Conservation (phyloP, 1,140 invertebrate species). For the Leguminivora glycinivorella region DNA sequence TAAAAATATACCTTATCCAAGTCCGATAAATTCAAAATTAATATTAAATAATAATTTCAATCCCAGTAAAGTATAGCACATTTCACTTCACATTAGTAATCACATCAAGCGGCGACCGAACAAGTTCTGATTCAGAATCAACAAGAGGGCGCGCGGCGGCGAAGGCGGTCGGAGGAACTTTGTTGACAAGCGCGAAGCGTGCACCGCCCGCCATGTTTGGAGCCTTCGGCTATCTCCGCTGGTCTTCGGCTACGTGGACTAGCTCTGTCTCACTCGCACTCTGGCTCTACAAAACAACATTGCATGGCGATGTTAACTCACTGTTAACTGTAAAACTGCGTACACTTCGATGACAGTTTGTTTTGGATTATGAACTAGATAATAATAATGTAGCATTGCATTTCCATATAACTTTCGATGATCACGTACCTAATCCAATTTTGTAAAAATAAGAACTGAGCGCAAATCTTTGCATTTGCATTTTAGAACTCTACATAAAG, state of each 20-base stretch:
- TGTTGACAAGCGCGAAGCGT: slow-evolving; percentile 70
- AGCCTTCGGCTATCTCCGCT: slow-evolving; percentile 56
- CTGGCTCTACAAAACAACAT: slow-evolving; percentile 17
- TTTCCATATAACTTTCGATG: neutral
- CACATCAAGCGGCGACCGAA: slow-evolving; percentile 1
- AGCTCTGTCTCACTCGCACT: slow-evolving; percentile 10
- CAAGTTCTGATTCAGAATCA: neutral
- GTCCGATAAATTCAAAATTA: neutral
- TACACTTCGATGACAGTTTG: slow-evolving; percentile 12
- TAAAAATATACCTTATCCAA: slow-evolving; percentile 1
- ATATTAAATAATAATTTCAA: neutral
- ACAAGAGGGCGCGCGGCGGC: slow-evolving; percentile 39
- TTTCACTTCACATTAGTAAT: slow-evolving; percentile 19
- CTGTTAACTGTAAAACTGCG: slow-evolving; percentile 26
- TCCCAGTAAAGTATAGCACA: slow-evolving; percentile 1
- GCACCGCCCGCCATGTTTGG: slow-evolving; percentile 64
- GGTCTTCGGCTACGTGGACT: slow-evolving; percentile 43
- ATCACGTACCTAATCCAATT: neutral
- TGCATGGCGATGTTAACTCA: slow-evolving; percentile 22
- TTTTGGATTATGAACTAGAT: slow-evolving; percentile 4
- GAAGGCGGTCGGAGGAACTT: slow-evolving; percentile 59
- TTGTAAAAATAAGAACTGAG: neutral
- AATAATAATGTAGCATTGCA: neutral
- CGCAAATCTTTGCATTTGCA: no score
- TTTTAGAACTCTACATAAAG: no score